phyloP scores from a whole-genome alignment of 2,888 invertebrate genomes.

The Diploptera punctata region DNA sequence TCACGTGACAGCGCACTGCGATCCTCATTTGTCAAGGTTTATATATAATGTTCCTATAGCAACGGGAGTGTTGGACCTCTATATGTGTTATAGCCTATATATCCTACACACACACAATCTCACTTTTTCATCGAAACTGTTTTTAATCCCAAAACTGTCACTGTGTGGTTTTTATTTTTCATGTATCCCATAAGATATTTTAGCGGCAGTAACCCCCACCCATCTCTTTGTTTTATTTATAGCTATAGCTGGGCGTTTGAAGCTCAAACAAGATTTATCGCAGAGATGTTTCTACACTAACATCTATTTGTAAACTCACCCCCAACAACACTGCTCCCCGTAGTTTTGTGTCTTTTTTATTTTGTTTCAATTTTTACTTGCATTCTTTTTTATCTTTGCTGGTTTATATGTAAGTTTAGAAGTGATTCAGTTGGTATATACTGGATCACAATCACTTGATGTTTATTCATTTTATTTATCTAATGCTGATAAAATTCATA shows the following conservation, averaged over 20 bases:
- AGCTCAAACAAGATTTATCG: slow-evolving; percentile 39
- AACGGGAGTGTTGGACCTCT: slow-evolving; percentile 31
- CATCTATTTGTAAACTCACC: slow-evolving; percentile 7
- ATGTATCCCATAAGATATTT: slow-evolving; percentile 38
- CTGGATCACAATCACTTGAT: no score
- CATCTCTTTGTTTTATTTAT: slow-evolving; percentile 31
- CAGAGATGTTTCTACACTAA: background rate
- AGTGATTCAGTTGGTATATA: no score
- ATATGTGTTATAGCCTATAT: slow-evolving; percentile 14
- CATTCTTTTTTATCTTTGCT: no score
- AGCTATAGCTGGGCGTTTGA: slow-evolving; percentile 8
- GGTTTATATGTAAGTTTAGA: no score
- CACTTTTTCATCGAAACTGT: slow-evolving; percentile 41
- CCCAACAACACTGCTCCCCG: background rate
- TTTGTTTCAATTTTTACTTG: slow-evolving; percentile 24
- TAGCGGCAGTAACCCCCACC: slow-evolving; percentile 22
- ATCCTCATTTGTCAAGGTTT: slow-evolving; percentile 44
- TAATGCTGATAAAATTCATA: no score
- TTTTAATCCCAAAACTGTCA: slow-evolving; percentile 42
- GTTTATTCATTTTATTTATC: no score
- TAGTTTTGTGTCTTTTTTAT: slow-evolving; percentile 3
- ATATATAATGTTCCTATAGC: slow-evolving; percentile 32
- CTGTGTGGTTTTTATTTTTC: slow-evolving; percentile 39
- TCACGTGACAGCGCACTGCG: slow-evolving; percentile 43
- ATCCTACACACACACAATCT: slow-evolving; percentile 29